A percentile compares a stretch with the other conserved stretches of the same genome.
These are phyloP conservation scores for Myrmecophaga tridactyla DNA, from an alignment of 2,113 vertebrate genomes.

Conservation along the genomic window DNA sequence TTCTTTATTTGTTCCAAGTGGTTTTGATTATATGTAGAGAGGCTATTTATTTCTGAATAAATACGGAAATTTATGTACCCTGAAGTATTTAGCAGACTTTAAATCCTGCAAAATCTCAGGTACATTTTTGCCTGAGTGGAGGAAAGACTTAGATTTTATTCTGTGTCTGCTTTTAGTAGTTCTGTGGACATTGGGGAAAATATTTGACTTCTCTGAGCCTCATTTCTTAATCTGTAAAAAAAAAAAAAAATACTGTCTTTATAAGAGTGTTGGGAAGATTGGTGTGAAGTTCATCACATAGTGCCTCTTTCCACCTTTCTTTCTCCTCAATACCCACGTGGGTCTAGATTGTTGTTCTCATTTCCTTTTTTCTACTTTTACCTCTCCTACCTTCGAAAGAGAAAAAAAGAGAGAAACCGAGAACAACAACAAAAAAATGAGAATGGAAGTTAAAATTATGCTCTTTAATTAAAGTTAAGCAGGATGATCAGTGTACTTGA, in stretches of 20 bases:
- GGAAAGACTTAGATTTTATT: background rate
- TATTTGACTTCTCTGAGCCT: background rate
- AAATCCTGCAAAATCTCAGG: background rate
- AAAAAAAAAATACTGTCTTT: background rate
- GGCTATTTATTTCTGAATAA: background rate
- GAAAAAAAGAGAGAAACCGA: background rate
- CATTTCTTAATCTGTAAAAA: slow-evolving; percentile 2
- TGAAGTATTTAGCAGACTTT: background rate
- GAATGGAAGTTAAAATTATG: background rate
- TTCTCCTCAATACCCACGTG: too few relatives aligned
- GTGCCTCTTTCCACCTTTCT: background rate
- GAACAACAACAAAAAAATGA: background rate
- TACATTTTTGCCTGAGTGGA: background rate
- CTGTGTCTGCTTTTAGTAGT: background rate
- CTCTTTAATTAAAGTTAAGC: background rate
- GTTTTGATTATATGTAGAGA: background rate
- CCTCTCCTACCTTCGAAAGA: background rate
- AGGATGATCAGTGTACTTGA: background rate
- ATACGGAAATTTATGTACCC: background rate
- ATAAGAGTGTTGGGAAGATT: background rate
- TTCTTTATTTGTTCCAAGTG: background rate
- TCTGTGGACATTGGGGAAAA: background rate
- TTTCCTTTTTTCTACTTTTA: background rate
- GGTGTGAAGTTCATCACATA: background rate
- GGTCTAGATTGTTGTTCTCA: background rate